Evolutionary conservation across 2,888 invertebrate species (phyloP), one percentile per base, ranked within the genome.

Genomic region (Biston stratarius): DNA sequence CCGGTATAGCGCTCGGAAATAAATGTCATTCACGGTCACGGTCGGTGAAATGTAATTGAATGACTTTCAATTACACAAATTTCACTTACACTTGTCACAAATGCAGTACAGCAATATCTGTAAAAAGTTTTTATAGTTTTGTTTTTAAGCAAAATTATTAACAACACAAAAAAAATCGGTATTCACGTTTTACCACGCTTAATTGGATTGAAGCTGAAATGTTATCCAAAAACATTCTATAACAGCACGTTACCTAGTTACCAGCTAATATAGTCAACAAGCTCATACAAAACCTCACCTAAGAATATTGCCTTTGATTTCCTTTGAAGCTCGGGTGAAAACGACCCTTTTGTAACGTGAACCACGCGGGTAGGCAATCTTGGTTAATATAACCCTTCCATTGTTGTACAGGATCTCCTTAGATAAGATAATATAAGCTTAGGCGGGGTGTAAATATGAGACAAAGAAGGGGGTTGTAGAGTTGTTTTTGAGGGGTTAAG

Each of bases 281-380:
- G 51, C 45, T 56, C 64, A 47, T 52, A 66, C 64, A 72, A 67
- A 65, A 59, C 60, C 64, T 61, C 56, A 44, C 67, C 44, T 55
- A 67, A 74, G 66, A 71, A 72, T 70, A 72, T 67, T 70, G 69
- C 61, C 67, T 70, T 61, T 38, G 66, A 63, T 62, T 70, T 56
- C 70, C 75, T 74, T 76, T 71, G 71, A 73, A 67, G 69, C 61
- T 75, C 70, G 68, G 64, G 61, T 73, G 68, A 51, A 66, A 71
- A 73, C 69, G 73, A 62, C 65, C 70, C 75, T 61, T 76, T 75
- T 74, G 75, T 69, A 73, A 76, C 61, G 57, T 48, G 75, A 76
- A 66, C 69, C 61, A 68, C 66, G 65, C 34, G 53, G 73, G 65
- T 63, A 60, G 70, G 69, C 75, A 74, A 75, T 74, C 71, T 71